Conservation (phyloP, 1,140 invertebrate genomes). For the Uloborus diversus region DNA sequence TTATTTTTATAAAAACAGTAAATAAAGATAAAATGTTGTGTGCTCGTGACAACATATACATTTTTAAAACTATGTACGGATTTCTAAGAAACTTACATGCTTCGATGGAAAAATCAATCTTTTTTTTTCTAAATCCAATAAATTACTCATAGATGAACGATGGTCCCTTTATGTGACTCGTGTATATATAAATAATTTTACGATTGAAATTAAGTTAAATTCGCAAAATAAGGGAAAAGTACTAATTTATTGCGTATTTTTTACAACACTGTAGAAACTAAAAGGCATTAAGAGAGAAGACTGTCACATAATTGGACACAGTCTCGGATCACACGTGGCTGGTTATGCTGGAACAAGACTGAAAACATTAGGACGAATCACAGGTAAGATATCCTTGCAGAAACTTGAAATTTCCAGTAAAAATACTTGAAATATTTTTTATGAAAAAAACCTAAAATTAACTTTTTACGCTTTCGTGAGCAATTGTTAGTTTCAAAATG, state of each 20-base stretch:
- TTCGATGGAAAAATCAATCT: not conserved
- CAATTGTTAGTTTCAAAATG: not conserved
- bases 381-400: conserved; percentile 60
- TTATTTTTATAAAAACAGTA: too few species aligned
- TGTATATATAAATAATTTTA: not conserved
- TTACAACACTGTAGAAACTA: conserved; percentile 14
- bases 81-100: not conserved
- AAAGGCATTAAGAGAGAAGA: conserved; percentile 32
- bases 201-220: not conserved
- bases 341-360: conserved; percentile 64
- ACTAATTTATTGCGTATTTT: not conserved
- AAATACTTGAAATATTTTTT: not conserved
- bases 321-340: conserved; percentile 66
- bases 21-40: too few species aligned
- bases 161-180: too few species aligned
- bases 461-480: not conserved
- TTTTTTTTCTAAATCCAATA: not conserved
- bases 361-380: conserved; percentile 64
- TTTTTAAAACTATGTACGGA: too few species aligned
- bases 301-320: conserved; percentile 67
- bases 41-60: too few species aligned
- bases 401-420: not conserved
- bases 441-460: not conserved
- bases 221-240: not conserved
- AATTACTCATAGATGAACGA: too few species aligned